Evolutionary conservation across 2,888 invertebrate species (phyloP), one percentile per base, ranked within the genome.

Genomic region (Empis stercorea): DNA sequence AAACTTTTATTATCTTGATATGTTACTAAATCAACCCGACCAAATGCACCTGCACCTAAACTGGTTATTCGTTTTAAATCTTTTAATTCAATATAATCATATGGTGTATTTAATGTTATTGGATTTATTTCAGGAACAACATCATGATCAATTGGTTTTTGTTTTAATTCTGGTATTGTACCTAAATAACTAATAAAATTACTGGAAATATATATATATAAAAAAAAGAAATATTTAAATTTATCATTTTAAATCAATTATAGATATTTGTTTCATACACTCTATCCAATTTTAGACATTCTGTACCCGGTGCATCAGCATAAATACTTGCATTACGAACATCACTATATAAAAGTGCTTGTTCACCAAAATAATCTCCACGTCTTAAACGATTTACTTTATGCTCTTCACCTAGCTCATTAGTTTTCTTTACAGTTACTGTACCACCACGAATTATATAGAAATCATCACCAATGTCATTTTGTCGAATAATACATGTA

Each of bases 41-140:
- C 93, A 61, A 93, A 93, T 2, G 93, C 94, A 6, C 95, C 95
- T 13, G 93, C 85, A 2, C 95, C 95, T 54, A 95, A 73, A 0
- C 92, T 93, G 17, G 85, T 85, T 15, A 89, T 73, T 50, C 83
- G 79, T 58, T 85, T 84, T 55, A 96, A 71, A 59, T 94, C 87
- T 23, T 78, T 76, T 42, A 95, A 70, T 47, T 80, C 74, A 27
- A 95, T 74, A 51, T 78, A 76, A 23, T 77, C 75, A 62, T 80
- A 80, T 60, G 81, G 81, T 70, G 65, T 53, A 48, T 39, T 36
- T 27, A 20, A 20, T 5, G 14, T 27, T 5, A 9, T 5, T 34
- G 34, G 34, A 16, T 63, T 60, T 9, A 66, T 63, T 41, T 63
- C 62, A 7, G 55, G 56, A 1, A 52, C 37, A 0, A 52, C 56